Evolutionary conservation across 2,888 invertebrate genomes (phyloP), one percentile per base, ranked within the genome.

Genomic region (Drosophila melanosoma): DNA sequence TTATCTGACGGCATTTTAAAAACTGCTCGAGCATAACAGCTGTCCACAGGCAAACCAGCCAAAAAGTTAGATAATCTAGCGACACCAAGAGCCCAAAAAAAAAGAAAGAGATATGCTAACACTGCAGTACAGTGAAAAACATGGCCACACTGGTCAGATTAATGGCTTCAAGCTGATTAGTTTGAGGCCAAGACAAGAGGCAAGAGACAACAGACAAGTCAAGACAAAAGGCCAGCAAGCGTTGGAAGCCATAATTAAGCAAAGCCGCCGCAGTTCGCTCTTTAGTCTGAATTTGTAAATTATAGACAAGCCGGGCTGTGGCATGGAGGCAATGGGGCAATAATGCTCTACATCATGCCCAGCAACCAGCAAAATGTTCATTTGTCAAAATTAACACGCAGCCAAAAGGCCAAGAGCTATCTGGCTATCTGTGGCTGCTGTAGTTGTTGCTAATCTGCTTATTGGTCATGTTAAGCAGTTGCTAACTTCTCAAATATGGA

Each of bases 111-210:
- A 77, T 62, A 80, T 20, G 63, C 48, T 63, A 23, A 33, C 23
- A 53, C 20, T 63, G 73, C 74, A 65, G 26, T 45, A 57, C 10
- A 57, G 45, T 53, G 15, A 35, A 68, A 71, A 68, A 71, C 68
- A 69, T 53, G 74, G 79, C 61, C 73, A 73, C 75, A 75, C 62
- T 69, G 73, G 76, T 56, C 83, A 87, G 89, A 87, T 90, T 87
- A 90, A 87, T 90, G 90, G 90, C 89, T 82, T 62, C 74, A 70
- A 88, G 87, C 89, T 89, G 90, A 90, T 87, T 87, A 90, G 89
- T 89, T 87, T 82, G 72, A 77, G 89, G 89, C 90, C 89, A 83
- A 74, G 51, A 73, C 69, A 70, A 49, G 33, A 68, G 65, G 64
- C 73, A 71, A 76, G 1, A 23, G 23, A 23, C 23, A 23, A 23